These are phyloP conservation scores for Mycalesis mineus DNA, from an alignment of 2,888 invertebrate genomes.

Conservation along the genomic window DNA sequence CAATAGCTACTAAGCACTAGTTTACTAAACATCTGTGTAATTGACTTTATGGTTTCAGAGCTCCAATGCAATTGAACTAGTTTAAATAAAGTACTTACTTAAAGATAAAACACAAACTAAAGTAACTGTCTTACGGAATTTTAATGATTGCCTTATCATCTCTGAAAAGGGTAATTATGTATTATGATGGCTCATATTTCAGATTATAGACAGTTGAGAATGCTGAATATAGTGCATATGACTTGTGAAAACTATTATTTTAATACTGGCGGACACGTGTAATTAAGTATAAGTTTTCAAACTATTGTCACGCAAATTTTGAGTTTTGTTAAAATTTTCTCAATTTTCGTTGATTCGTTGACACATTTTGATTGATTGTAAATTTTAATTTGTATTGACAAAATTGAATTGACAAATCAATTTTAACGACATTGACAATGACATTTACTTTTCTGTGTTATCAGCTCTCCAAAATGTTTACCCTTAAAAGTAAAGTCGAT, in stretches of 20 bases:
- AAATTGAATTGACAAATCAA: too few species aligned
- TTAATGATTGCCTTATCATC: slow-evolving; percentile 68
- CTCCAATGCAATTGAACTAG: slow-evolving; percentile 13
- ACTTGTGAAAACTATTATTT: background rate
- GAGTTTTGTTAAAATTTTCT: background rate
- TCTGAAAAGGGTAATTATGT: slow-evolving; percentile 44
- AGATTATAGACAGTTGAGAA: slow-evolving; percentile 26
- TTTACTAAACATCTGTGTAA: background rate
- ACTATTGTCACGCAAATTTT: background rate
- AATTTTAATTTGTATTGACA: too few species aligned
- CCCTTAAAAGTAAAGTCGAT: too few species aligned
- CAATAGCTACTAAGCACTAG: slow-evolving; percentile 8
- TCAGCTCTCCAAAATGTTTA: too few species aligned
- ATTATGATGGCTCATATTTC: slow-evolving; percentile 53
- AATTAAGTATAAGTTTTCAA: background rate
- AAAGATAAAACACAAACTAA: slow-evolving; percentile 52
- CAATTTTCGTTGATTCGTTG: background rate
- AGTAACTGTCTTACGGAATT: slow-evolving; percentile 65
- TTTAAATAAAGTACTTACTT: slow-evolving; percentile 48
- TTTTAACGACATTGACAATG: too few species aligned
- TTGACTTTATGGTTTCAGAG: slow-evolving; percentile 14
- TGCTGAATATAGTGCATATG: background rate
- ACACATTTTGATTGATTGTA: too few species aligned
- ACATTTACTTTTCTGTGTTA: too few species aligned
- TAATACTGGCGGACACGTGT: background rate